A percentile compares a stretch with the other conserved stretches of the same genome.
Evolutionary conservation across 2,888 invertebrate genomes (phyloP).

Genomic region (Globia sparganii): DNA sequence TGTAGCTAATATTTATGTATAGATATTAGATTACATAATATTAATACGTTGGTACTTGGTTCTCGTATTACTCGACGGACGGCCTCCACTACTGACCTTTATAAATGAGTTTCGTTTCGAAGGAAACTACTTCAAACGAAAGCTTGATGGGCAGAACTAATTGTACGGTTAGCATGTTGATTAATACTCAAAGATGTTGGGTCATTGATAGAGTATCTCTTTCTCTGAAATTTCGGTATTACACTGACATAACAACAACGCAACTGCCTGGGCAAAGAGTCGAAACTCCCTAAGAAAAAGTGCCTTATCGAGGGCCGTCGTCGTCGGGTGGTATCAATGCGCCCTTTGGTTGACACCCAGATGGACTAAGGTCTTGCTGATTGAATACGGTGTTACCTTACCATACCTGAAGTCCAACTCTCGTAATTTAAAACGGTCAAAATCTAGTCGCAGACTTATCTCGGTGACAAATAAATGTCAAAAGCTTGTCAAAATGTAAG

Average conservation of each 20-base stretch:
- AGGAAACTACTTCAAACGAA: slow-evolving; percentile 18
- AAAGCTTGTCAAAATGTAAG: too few relatives aligned
- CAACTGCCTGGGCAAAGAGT: neutral
- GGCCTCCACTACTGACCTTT: slow-evolving; percentile 25
- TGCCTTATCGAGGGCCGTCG: too few relatives aligned
- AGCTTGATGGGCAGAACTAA: neutral
- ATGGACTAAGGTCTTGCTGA: neutral
- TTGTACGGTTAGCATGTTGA: too few relatives aligned
- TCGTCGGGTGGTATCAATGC: neutral
- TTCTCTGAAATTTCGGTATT: neutral
- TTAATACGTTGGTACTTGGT: slow-evolving; percentile 1
- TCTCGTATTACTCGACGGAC: neutral
- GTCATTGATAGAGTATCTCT: neutral
- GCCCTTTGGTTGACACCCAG: neutral
- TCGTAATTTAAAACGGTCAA: too few relatives aligned
- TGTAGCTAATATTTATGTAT: neutral
- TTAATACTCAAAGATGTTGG: neutral
- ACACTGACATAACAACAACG: neutral
- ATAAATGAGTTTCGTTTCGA: slow-evolving; percentile 2
- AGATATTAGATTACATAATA: neutral
- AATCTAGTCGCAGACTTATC: too few relatives aligned
- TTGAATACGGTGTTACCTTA: neutral
- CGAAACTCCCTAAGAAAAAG: neutral
- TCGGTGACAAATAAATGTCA: too few relatives aligned
- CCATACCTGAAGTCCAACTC: too few relatives aligned